Evolutionary conservation across 1,140 invertebrate species (phyloP).

Genomic region (Pseudomyrmex concolor): DNA sequence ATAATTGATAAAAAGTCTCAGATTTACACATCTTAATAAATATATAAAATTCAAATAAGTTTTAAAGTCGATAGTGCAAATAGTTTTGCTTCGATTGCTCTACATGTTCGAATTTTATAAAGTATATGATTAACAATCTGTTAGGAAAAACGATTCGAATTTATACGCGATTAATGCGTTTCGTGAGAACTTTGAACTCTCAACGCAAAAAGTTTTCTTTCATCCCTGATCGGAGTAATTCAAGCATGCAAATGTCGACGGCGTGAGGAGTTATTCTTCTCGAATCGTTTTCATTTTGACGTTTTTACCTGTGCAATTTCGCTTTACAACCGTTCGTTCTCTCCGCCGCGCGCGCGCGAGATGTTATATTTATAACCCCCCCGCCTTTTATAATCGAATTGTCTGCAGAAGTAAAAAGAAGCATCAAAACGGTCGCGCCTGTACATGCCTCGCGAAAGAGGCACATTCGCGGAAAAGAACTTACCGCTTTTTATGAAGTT

Average conservation of each 20-base stretch:
- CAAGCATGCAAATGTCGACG: not conserved
- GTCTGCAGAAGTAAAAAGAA: conserved; percentile 10
- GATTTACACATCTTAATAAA: too few species aligned
- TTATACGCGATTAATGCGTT: too few species aligned
- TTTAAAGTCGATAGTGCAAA: too few species aligned
- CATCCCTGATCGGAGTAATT: not conserved
- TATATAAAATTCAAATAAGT: too few species aligned
- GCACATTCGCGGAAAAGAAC: not conserved
- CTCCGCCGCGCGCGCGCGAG: not conserved
- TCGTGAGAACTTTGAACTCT: not conserved
- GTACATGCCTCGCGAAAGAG: not conserved
- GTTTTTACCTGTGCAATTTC: conserved; percentile 12
- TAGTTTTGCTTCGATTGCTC: too few species aligned
- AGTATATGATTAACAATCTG: not conserved
- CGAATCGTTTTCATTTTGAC: conserved; percentile 12
- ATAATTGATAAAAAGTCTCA: too few species aligned
- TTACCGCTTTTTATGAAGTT: conserved; percentile 26
- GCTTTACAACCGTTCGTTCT: conserved; percentile 4
- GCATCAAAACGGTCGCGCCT: not conserved
- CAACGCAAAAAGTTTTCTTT: not conserved
- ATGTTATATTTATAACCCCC: not conserved
- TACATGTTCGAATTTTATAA: not conserved
- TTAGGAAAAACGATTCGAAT: not conserved
- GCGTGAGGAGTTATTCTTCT: not conserved
- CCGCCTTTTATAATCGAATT: not conserved